Percentiles rank a stretch among this genome's conserved stretches.
phyloP scores from a whole-genome alignment of 2,797 vertebrate genomes.

The Chloroceryle amazona region DNA sequence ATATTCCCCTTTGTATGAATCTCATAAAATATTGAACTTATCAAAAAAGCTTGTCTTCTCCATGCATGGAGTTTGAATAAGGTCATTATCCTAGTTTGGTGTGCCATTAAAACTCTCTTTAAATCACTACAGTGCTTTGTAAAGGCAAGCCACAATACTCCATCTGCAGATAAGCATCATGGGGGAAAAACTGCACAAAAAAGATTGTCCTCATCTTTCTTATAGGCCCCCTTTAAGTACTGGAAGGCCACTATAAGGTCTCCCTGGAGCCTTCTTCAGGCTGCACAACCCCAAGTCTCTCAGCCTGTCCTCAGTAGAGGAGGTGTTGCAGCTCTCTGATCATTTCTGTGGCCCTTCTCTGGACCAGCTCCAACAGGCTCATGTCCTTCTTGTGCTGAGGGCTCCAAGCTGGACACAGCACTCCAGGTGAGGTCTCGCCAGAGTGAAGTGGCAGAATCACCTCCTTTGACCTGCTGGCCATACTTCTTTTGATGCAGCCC shows the following conservation, averaged over 20 bases:
- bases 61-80: neutral
- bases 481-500: neutral
- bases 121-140: neutral
- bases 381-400: neutral
- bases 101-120: neutral
- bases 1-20: neutral
- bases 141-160: neutral
- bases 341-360: neutral
- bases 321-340: neutral
- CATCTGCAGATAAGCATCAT: neutral
- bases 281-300: neutral
- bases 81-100: neutral
- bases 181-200: neutral
- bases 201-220: neutral
- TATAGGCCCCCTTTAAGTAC: neutral
- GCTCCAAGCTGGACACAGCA: neutral
- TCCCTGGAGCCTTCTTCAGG: neutral
- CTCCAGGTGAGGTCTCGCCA: neutral
- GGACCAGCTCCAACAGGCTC: neutral
- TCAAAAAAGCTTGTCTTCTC: neutral
- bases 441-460: neutral
- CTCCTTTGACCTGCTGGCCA: neutral
- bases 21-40: neutral
- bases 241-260: neutral
- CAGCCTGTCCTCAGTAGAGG: neutral